Percentiles rank a stretch among this genome's conserved stretches.
phyloP scores from a whole-genome alignment of 1,140 invertebrate species.

The Bombus pyrosoma region DNA sequence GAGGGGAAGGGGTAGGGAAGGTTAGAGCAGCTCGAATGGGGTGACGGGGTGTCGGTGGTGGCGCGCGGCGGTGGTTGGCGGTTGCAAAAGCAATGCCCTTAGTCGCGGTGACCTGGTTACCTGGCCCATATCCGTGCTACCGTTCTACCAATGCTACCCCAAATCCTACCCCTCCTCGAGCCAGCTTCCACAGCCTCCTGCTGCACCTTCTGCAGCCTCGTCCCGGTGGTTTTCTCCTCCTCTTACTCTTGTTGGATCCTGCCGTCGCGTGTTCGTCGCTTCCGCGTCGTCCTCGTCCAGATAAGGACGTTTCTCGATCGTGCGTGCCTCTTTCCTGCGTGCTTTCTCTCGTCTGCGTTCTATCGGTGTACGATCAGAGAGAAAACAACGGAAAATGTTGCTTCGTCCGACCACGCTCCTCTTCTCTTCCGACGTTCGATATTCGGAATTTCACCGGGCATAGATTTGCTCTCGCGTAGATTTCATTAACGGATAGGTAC shows the following conservation, averaged over 20 bases:
- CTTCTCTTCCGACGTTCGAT: not conserved
- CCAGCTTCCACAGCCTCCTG: conserved; percentile 10
- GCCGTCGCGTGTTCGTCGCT: not conserved
- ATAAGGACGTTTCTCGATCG: too few species aligned
- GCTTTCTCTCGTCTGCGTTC: too few species aligned
- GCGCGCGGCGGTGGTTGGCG: conserved; percentile 42
- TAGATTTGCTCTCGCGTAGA: conserved; percentile 4
- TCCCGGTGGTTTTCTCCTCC: not conserved
- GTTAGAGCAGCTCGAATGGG: conserved; percentile 31
- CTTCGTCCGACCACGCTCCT: not conserved
- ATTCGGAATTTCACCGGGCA: not conserved
- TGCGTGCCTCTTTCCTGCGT: too few species aligned
- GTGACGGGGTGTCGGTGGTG: conserved; percentile 15
- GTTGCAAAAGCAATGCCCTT: conserved; percentile 73
- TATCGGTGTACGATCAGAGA: not conserved
- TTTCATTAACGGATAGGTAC: conserved; percentile 30
- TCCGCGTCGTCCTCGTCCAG: not conserved
- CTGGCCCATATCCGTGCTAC: conserved; percentile 66
- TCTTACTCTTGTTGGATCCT: conserved; percentile 3
- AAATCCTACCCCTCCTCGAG: conserved; percentile 50
- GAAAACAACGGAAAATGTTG: not conserved
- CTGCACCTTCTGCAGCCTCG: conserved; percentile 2
- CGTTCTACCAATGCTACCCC: conserved; percentile 36
- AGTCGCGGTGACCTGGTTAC: conserved; percentile 74
- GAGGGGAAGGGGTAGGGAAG: not conserved